A percentile compares a stretch with the other conserved stretches of the same genome.
Conservation (phyloP, 2,797 vertebrate genomes). For the Fringilla coelebs region DNA sequence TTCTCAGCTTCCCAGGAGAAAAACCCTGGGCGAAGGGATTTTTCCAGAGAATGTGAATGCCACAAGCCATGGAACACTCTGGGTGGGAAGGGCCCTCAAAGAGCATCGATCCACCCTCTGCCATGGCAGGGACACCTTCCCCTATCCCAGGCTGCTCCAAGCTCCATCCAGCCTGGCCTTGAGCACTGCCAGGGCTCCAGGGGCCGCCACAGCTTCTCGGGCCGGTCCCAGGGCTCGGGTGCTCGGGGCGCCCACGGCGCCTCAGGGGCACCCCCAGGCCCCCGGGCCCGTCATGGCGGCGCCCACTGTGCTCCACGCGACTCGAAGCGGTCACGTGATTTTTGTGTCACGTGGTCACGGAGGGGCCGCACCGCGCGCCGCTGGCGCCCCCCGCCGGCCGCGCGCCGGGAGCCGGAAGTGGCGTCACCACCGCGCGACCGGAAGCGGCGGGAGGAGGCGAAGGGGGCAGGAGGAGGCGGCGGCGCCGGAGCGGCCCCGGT, state of each 20-base stretch:
- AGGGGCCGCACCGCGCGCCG: too few relatives aligned
- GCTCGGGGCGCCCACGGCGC: fast-evolving
- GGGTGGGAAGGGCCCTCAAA: fast-evolving
- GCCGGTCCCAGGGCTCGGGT: too few relatives aligned
- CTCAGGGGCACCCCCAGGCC: fast-evolving
- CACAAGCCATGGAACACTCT: too few relatives aligned
- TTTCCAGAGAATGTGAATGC: too few relatives aligned
- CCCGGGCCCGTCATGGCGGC: background rate
- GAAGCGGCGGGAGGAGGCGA: background rate
- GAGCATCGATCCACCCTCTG: fast-evolving
- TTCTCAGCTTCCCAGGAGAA: too few relatives aligned
- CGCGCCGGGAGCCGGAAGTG: background rate
- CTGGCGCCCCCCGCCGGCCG: background rate
- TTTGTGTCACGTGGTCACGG: fast-evolving
- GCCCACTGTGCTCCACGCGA: background rate
- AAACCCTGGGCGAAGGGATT: too few relatives aligned
- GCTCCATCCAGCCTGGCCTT: too few relatives aligned
- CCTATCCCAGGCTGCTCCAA: fast-evolving
- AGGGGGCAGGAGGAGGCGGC: background rate
- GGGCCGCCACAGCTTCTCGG: too few relatives aligned
- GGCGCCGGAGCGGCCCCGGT: background rate
- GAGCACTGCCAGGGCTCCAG: too few relatives aligned
- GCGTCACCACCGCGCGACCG: background rate
- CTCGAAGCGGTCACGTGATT: fast-evolving
- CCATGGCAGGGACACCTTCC: background rate